A percentile compares a stretch with the other conserved stretches of the same genome.
Conservation (phyloP, 2,797 vertebrate species). For the Anableps anableps region DNA sequence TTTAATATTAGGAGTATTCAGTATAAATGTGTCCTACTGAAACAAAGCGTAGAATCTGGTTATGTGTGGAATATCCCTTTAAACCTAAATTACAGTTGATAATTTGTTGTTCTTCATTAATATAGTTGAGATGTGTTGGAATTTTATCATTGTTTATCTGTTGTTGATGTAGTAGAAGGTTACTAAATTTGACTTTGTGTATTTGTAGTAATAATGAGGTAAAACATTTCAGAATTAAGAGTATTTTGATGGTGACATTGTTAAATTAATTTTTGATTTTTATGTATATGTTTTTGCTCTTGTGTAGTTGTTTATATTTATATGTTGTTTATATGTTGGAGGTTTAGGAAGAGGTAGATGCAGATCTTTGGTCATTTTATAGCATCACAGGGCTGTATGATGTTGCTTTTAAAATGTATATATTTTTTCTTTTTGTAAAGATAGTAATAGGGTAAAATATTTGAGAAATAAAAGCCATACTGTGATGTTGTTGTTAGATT, state of each 20-base stretch:
- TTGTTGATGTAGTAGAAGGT: background rate
- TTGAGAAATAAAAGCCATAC: background rate
- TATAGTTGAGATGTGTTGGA: background rate
- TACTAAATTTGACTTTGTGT: background rate
- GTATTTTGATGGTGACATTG: background rate
- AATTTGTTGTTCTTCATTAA: background rate
- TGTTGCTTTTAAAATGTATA: background rate
- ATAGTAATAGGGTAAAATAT: background rate
- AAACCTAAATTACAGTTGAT: background rate
- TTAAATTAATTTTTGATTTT: background rate
- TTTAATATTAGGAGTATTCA: background rate
- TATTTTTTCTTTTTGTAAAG: constrained; percentile 11
- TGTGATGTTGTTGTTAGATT: background rate
- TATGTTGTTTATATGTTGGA: too few relatives aligned
- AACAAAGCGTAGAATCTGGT: background rate
- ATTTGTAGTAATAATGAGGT: background rate
- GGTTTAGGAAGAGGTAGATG: constrained; percentile 14
- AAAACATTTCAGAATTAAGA: background rate
- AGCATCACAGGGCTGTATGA: constrained; percentile 4
- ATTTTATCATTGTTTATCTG: background rate
- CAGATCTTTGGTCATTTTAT: constrained; percentile 29
- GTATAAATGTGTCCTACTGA: background rate
- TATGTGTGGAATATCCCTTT: background rate
- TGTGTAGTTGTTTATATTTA: background rate
- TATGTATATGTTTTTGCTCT: background rate